These are phyloP conservation scores for Microcaecilia unicolor DNA, from an alignment of 2,797 vertebrate genomes.

Conservation along the genomic window DNA sequence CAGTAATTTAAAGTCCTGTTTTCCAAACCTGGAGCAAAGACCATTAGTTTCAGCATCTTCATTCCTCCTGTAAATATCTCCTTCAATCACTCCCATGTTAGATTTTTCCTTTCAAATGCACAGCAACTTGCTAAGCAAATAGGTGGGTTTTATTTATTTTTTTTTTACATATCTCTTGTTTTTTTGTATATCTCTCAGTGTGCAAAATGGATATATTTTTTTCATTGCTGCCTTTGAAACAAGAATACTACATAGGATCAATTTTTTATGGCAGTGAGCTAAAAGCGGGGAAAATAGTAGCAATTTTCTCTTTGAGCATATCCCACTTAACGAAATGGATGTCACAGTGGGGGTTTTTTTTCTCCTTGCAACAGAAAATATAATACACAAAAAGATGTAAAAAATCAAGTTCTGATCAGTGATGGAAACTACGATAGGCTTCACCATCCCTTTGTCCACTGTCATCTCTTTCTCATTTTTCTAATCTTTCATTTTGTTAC, in stretches of 20 bases:
- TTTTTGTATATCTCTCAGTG: conserved; percentile 43
- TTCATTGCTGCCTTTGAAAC: conserved; percentile 50
- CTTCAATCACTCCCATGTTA: too few species aligned
- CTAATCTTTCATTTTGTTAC: conserved; percentile 25
- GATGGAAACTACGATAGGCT: conserved; percentile 38
- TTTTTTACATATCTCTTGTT: conserved; percentile 39
- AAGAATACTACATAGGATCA: conserved; percentile 61
- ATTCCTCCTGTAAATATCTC: too few species aligned
- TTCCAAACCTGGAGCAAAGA: too few species aligned
- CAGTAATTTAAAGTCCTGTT: too few species aligned
- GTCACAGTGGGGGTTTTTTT: conserved; percentile 49
- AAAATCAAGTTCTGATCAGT: conserved; percentile 43
- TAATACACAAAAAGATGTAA: conserved; percentile 44
- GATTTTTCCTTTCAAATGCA: too few species aligned
- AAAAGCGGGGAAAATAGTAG: conserved; percentile 63
- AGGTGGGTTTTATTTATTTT: too few species aligned
- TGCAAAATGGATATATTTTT: conserved; percentile 38
- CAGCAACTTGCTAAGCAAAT: too few species aligned
- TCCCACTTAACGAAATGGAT: conserved; percentile 61
- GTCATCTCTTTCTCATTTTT: too few species aligned
- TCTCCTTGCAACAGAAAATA: conserved; percentile 39
- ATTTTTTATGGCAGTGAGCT: conserved; percentile 64
- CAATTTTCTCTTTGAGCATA: conserved; percentile 65
- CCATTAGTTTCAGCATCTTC: too few species aligned
- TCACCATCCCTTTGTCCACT: conserved; percentile 12